Percentiles rank a stretch among this genome's conserved stretches.
phyloP scores from a whole-genome alignment of 37 sponge, comb jelly and placozoan species.

The Diacarnus erythraeanus region DNA sequence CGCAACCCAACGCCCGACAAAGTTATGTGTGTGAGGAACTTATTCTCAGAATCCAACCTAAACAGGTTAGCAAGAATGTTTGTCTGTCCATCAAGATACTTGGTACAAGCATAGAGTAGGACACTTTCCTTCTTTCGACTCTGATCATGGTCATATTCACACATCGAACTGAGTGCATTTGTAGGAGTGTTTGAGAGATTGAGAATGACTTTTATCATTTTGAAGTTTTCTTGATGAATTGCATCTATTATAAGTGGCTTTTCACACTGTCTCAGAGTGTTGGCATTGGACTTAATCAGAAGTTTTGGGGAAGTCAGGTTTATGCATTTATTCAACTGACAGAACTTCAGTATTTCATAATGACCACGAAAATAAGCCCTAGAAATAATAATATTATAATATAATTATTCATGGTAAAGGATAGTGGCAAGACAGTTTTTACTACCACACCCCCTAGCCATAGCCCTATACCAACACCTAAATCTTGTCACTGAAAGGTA shows the following conservation, averaged over 20 bases:
- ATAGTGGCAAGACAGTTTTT: too few relatives aligned
- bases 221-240: not conserved
- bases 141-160: slow-evolving; percentile 8
- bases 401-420: not conserved
- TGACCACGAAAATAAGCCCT: slow-evolving; percentile 47
- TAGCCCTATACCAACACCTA: too few relatives aligned
- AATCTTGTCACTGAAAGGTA: too few relatives aligned
- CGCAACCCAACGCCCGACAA: slow-evolving; percentile 29
- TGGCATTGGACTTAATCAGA: not conserved
- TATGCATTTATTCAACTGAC: slow-evolving; percentile 14
- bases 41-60: not conserved
- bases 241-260: slow-evolving; percentile 31
- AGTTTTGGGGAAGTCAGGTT: slow-evolving; percentile 12
- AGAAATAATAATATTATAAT: not conserved
- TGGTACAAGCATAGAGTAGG: slow-evolving; percentile 13
- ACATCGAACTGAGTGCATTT: slow-evolving; percentile 6
- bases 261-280: not conserved
- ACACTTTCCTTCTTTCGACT: slow-evolving; percentile 13
- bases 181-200: not conserved
- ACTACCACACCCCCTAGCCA: too few relatives aligned
- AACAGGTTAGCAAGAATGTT: not conserved
- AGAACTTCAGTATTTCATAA: slow-evolving; percentile 35
- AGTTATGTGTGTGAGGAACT: slow-evolving; percentile 21
- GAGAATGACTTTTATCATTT: slow-evolving; percentile 8
- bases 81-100: not conserved